phyloP scores from a whole-genome alignment of 2,113 vertebrate genomes.

The Gopherus flavomarginatus region DNA sequence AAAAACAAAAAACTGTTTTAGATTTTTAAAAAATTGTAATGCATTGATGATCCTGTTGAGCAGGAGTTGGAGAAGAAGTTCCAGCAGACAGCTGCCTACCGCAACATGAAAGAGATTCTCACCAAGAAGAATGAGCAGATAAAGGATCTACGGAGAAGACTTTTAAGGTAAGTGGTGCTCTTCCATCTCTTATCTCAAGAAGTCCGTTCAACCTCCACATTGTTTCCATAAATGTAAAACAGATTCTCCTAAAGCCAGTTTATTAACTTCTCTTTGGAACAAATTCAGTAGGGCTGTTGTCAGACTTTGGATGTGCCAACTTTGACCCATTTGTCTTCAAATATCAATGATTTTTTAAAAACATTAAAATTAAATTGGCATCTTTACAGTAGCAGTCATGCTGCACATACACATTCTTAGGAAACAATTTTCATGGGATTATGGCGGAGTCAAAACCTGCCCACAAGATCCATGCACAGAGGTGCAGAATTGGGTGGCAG shows the following conservation, averaged over 20 bases:
- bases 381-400: neutral
- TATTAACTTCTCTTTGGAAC: neutral
- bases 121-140: conserved; percentile 97
- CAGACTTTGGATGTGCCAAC: neutral
- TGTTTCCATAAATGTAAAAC: neutral
- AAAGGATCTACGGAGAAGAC: conserved; percentile 89
- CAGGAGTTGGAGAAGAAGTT: conserved; percentile 97
- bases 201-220: neutral
- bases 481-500: neutral
- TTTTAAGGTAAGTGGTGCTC: conserved; percentile 84
- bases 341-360: neutral
- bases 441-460: neutral
- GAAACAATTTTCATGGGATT: neutral
- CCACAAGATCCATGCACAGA: neutral
- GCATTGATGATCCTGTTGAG: neutral
- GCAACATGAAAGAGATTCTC: conserved; percentile 98
- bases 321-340: neutral
- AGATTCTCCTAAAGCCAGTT: neutral
- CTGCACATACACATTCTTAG: neutral
- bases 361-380: neutral
- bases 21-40: neutral
- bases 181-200: neutral
- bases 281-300: neutral
- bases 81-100: conserved; percentile 94
- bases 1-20: neutral